Evolutionary conservation across 2,797 vertebrate genomes (phyloP).

Genomic region (Darevskia nairensis): DNA sequence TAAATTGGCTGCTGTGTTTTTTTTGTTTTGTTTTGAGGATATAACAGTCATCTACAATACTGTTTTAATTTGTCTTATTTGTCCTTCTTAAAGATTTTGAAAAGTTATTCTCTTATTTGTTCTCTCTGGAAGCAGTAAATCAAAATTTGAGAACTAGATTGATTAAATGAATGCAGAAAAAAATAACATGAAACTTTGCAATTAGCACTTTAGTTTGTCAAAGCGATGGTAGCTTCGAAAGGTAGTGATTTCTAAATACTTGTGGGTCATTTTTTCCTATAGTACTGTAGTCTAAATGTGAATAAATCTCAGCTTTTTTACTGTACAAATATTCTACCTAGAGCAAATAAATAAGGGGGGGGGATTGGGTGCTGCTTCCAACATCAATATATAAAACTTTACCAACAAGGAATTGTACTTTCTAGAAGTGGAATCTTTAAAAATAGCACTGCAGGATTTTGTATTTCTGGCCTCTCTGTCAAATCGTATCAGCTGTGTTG

Average conservation of each 20-base stretch:
- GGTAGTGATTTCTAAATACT: background rate
- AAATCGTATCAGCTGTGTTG: background rate
- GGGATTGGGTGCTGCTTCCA: background rate
- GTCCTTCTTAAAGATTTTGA: background rate
- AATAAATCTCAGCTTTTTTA: constrained; percentile 11
- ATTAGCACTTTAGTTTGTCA: background rate
- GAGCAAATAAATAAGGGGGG: background rate
- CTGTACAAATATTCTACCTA: background rate
- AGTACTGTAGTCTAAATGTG: background rate
- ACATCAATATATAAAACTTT: constrained; percentile 15
- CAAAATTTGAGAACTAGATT: background rate
- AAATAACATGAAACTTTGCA: background rate
- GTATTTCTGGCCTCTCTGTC: background rate
- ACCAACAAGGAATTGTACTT: constrained; percentile 28
- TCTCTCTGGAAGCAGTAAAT: background rate
- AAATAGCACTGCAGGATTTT: constrained; percentile 25
- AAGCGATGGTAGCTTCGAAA: background rate
- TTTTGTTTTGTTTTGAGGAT: background rate
- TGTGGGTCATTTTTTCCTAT: no score
- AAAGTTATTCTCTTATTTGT: background rate
- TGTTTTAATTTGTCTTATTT: background rate
- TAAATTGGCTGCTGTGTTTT: background rate
- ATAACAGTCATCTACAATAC: background rate
- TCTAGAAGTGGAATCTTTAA: constrained; percentile 25
- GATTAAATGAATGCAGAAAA: background rate